phyloP scores from a whole-genome alignment of 2,888 invertebrate genomes.

The Palloptera scutellata region DNA sequence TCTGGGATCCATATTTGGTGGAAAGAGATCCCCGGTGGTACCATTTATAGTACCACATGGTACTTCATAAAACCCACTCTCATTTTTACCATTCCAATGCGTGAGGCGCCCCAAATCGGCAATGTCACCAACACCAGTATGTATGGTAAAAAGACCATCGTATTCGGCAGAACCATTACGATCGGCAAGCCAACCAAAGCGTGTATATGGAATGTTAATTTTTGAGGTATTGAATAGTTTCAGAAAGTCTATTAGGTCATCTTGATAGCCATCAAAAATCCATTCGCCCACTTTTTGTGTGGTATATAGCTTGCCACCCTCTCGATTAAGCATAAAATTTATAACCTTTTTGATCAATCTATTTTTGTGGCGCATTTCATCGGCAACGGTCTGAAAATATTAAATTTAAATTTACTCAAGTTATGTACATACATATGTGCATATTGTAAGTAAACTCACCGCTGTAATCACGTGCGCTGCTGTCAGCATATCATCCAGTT shows the following conservation, averaged over 20 bases:
- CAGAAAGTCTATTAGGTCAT: conserved; percentile 71
- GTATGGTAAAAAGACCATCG: conserved; percentile 82
- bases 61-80: conserved; percentile 68
- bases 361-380: conserved; percentile 67
- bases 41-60: conserved; percentile 77
- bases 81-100: conserved; percentile 73
- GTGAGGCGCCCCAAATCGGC: conserved; percentile 73
- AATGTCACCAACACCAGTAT: conserved; percentile 75
- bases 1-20: conserved; percentile 67
- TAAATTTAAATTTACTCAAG: conserved; percentile 1
- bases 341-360: conserved; percentile 64
- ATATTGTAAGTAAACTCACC: conserved; percentile 66
- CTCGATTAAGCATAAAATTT: conserved; percentile 67
- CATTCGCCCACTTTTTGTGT: conserved; percentile 74
- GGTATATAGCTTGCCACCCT: conserved; percentile 66
- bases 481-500: conserved; percentile 73
- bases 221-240: conserved; percentile 65
- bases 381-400: conserved; percentile 70
- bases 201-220: conserved; percentile 72
- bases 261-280: conserved; percentile 84
- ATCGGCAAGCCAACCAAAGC: conserved; percentile 87
- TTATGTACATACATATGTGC: too few species aligned
- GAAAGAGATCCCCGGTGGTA: conserved; percentile 82
- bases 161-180: conserved; percentile 76
- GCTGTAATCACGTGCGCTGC: conserved; percentile 80